Evolutionary conservation across 35 echinoderm and acorn worm species (phyloP).

Genomic region (Anneissia japonica): DNA sequence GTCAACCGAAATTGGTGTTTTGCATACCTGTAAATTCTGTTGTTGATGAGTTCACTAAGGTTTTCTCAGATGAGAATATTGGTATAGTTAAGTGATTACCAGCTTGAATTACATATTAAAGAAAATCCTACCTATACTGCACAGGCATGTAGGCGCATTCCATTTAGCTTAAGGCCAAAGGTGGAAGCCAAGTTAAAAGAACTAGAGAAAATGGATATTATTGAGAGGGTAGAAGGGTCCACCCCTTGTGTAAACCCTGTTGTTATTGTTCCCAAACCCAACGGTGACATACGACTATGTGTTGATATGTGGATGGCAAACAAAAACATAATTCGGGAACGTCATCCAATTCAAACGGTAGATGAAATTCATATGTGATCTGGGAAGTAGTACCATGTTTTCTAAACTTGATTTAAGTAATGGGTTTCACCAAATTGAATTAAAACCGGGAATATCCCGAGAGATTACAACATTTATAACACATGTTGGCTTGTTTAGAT

Average conservation of each 20-base stretch:
- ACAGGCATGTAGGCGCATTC: neutral
- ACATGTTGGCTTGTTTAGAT: slow-evolving; percentile 3
- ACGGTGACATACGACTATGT: slow-evolving; percentile 45
- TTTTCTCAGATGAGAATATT: neutral
- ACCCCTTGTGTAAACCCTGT: slow-evolving; percentile 16
- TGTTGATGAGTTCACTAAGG: too few species aligned
- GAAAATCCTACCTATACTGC: neutral
- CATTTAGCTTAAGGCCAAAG: neutral
- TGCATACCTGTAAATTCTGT: too few species aligned
- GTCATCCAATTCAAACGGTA: slow-evolving; percentile 41
- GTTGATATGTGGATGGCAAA: slow-evolving; percentile 62
- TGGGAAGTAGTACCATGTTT: slow-evolving; percentile 27
- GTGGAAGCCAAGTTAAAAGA: slow-evolving; percentile 7
- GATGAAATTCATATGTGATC: slow-evolving; percentile 24
- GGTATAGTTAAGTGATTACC: neutral
- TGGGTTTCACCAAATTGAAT: slow-evolving; percentile 34
- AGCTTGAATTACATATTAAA: neutral
- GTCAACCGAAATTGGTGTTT: too few species aligned
- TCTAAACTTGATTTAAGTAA: slow-evolving; percentile 41
- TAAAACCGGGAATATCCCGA: neutral
- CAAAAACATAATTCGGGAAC: slow-evolving; percentile 41
- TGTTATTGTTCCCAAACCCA: slow-evolving; percentile 21
- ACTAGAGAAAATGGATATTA: neutral
- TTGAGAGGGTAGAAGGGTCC: slow-evolving; percentile 1
- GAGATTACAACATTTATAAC: slow-evolving; percentile 39